Evolutionary conservation across 2,797 vertebrate species (phyloP), one percentile per base, ranked within the genome.

Genomic region (Coilia nasus): DNA sequence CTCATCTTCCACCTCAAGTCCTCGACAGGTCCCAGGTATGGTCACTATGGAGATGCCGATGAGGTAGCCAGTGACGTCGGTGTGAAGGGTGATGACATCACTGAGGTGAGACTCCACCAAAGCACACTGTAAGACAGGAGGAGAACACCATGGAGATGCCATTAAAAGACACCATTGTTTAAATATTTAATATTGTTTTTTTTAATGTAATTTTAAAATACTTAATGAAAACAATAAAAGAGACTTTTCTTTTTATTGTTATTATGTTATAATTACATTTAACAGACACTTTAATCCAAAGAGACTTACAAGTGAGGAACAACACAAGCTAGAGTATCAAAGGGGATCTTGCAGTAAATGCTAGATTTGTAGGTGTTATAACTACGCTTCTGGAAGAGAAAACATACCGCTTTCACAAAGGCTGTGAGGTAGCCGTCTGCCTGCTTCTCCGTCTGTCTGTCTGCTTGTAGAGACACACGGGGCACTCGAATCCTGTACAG

Each of bases 41-140:
- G 97, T 97, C 81, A 98, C 97, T 89, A 97, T 96, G 21, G 96
- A 98, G 85, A 98, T 83, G 0, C 96, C 97, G 1, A 98, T 96
- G 86, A 98, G 92, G 28, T 95, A 95, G 25, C 97, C 97, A 0
- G 95, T 96, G 87, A 97, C 94, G 0, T 98, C 97, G 0, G 96
- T 95, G 87, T 98, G 96, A 83, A 98, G 92, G 0, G 94, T 92
- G 93, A 98, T 96, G 88, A 97, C 94, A 3, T 98, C 97, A 0
- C 97, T 98, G 82, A 98, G 96, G 84, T 97, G 97, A 62, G 96
- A 96, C 92, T 98, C 97, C 0, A 98, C 95, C 93, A 98, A 93
- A 7, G 97, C 96, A 41, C 97, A 98, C 97, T 98, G 87, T 0
- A 82, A 86, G 28, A 46, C 85, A 9, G 35, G 10, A n/a, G 83